These are phyloP conservation scores for Acanthacorydalis orientalis DNA, from an alignment of 2,888 invertebrate genomes.

Conservation along the genomic window DNA sequence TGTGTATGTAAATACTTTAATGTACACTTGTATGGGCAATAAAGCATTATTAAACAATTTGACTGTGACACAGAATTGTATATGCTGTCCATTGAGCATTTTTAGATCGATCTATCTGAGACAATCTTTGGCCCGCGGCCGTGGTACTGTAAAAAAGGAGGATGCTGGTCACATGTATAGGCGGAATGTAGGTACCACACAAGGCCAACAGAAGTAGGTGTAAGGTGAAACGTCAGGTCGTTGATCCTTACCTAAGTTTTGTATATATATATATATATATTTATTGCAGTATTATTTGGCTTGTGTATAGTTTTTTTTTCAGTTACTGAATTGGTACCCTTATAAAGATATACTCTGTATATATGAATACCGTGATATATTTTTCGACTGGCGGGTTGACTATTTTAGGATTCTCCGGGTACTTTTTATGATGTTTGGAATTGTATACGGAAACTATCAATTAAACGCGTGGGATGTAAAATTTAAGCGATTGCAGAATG, in stretches of 20 bases:
- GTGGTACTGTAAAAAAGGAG: neutral
- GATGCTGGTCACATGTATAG: neutral
- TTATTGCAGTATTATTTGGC: neutral
- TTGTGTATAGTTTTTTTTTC: neutral
- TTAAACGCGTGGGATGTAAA: no score
- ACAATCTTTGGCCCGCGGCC: neutral
- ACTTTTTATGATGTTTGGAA: neutral
- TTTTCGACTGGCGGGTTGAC: neutral
- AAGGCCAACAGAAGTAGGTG: conserved; percentile 1
- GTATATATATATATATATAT: neutral
- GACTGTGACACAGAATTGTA: no score
- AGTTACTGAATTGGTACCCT: no score
- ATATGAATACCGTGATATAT: no score
- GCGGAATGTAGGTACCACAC: neutral
- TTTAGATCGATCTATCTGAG: no score
- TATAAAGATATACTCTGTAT: no score
- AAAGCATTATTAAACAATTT: no score
- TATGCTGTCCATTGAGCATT: no score
- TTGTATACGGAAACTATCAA: neutral
- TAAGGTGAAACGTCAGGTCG: neutral
- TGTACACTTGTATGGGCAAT: no score
- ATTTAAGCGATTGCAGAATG: no score
- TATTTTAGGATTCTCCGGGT: neutral
- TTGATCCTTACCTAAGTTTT: neutral
- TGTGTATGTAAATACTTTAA: no score